Evolutionary conservation across 2,113 vertebrate genomes (phyloP).

Genomic region (Paradoxurus hermaphroditus): DNA sequence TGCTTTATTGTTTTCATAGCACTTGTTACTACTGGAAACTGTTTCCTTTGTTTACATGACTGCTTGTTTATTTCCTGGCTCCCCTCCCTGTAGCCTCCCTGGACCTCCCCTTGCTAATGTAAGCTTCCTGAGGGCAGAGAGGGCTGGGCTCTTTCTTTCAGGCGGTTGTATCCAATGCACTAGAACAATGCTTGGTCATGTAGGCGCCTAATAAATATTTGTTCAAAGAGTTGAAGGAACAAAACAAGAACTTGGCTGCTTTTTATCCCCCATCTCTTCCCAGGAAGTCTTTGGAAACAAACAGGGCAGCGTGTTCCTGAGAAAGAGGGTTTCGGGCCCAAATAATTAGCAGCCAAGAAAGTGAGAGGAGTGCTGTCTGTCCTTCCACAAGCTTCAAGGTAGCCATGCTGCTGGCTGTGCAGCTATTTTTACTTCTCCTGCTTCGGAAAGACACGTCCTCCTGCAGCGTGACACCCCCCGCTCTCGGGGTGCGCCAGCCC

Average conservation of each 20-base stretch:
- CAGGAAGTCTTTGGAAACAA: constrained; percentile 13
- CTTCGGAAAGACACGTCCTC: neutral
- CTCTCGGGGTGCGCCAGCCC: neutral
- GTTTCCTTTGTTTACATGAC: constrained; percentile 41
- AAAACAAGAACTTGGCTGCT: neutral
- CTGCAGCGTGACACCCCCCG: accelerated
- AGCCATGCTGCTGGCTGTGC: neutral
- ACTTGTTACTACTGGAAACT: neutral
- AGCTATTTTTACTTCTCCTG: neutral
- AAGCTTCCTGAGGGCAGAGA: constrained; percentile 19
- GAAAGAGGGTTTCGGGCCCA: neutral
- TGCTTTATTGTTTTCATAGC: neutral
- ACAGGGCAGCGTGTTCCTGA: neutral
- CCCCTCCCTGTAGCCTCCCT: neutral
- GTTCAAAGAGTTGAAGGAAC: neutral
- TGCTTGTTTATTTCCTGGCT: constrained; percentile 36
- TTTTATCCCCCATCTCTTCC: neutral
- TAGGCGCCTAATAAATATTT: neutral
- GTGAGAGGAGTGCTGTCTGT: neutral
- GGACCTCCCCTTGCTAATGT: neutral
- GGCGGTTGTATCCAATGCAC: neutral
- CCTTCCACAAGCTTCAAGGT: neutral
- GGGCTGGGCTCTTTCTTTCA: neutral
- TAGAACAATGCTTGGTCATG: neutral
- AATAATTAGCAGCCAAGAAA: neutral